These are phyloP conservation scores for Oceanites oceanicus DNA, from an alignment of 2,113 vertebrate genomes.

Conservation along the genomic window DNA sequence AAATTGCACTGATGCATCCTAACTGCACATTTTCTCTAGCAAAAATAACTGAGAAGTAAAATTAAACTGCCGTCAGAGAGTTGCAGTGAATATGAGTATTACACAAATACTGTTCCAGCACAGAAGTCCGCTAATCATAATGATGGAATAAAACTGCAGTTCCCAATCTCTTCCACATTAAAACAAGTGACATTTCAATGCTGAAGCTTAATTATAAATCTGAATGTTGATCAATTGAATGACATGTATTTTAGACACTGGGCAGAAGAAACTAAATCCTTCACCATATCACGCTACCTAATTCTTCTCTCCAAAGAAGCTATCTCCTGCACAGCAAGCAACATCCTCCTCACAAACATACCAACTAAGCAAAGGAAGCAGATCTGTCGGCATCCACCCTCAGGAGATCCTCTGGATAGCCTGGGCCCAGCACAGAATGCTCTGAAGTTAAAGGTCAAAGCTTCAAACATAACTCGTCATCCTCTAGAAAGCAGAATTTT, in stretches of 20 bases:
- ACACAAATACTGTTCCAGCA: not conserved
- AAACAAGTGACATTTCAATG: not conserved
- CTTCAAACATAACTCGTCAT: not conserved
- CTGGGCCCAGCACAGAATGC: not conserved
- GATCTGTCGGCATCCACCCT: not conserved
- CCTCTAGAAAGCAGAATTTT: not conserved
- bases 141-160: not conserved
- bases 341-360: not conserved
- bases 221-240: not conserved
- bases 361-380: not conserved
- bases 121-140: not conserved
- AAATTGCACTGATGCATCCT: not conserved
- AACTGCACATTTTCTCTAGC: not conserved
- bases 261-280: not conserved
- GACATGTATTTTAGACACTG: not conserved
- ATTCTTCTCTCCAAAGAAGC: not conserved
- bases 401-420: not conserved
- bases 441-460: conserved; percentile 2
- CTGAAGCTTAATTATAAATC: not conserved
- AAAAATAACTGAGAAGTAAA: not conserved
- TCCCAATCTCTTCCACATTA: not conserved
- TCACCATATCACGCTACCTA: not conserved
- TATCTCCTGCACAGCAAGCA: not conserved
- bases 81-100: not conserved
- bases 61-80: not conserved